Evolutionary conservation across 2,113 vertebrate species (phyloP).

Genomic region (Pterocles gutturalis): DNA sequence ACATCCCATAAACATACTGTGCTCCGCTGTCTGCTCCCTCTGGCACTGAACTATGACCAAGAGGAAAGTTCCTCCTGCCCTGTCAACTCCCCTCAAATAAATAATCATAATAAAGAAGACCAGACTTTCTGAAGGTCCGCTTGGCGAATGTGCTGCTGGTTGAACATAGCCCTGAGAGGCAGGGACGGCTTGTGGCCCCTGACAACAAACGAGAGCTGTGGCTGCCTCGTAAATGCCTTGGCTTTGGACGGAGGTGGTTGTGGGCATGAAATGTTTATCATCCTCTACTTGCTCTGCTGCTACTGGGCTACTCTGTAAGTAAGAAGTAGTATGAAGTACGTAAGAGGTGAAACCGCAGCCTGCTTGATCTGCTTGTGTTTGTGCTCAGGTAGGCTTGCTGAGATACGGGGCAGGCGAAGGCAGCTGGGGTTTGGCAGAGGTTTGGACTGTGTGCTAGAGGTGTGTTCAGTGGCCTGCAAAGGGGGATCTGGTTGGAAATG

Average conservation of each 20-base stretch:
- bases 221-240: constrained; percentile 28
- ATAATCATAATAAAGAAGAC: constrained; percentile 38
- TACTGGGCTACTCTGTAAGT: not conserved
- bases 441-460: not conserved
- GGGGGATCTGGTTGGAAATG: not conserved
- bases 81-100: constrained; percentile 40
- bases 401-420: not conserved
- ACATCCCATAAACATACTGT: constrained; percentile 17
- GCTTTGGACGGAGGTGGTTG: constrained; percentile 29
- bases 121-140: not conserved
- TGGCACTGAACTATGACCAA: constrained; percentile 40
- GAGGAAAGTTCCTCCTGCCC: constrained; percentile 16
- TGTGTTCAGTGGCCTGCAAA: not conserved
- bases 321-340: not conserved
- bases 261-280: constrained; percentile 31
- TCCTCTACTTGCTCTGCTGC: constrained; percentile 28
- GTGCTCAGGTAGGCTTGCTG: not conserved
- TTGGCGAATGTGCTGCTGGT: not conserved
- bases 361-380: not conserved
- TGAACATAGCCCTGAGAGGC: constrained; percentile 1
- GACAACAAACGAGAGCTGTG: not conserved
- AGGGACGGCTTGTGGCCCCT: constrained; percentile 7
- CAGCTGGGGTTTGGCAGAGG: not conserved
- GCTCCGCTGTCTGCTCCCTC: not conserved
- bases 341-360: not conserved